phyloP scores from a whole-genome alignment of 2,797 vertebrate species.

The Arrhamphus sclerolepis region DNA sequence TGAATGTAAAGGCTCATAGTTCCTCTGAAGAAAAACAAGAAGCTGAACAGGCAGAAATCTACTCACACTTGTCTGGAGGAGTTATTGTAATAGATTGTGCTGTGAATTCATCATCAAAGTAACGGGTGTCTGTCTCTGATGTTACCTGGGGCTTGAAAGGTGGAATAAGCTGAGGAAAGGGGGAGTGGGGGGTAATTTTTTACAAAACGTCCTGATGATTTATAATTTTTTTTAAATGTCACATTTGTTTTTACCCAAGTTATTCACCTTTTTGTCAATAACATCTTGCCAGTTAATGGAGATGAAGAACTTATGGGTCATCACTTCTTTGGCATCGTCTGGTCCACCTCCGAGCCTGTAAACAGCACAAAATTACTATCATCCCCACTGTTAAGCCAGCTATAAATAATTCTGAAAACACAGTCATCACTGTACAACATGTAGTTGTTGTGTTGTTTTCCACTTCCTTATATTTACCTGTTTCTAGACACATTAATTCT shows the following conservation, averaged over 20 bases:
- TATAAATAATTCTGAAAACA: slow-evolving; percentile 20
- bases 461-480: slow-evolving; percentile 19
- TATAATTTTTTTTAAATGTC: neutral
- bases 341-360: slow-evolving; percentile 90
- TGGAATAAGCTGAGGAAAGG: slow-evolving; percentile 83
- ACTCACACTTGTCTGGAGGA: slow-evolving; percentile 94
- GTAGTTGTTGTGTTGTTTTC: slow-evolving; percentile 21
- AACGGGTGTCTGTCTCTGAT: slow-evolving; percentile 92
- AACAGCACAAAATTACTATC: slow-evolving; percentile 20
- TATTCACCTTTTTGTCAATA: slow-evolving; percentile 87
- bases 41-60: neutral
- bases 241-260: neutral
- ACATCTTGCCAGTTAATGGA: slow-evolving; percentile 93
- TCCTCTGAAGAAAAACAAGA: neutral
- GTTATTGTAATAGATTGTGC: slow-evolving; percentile 95
- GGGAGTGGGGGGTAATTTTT: neutral
- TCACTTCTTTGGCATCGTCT: slow-evolving; percentile 93
- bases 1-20: neutral
- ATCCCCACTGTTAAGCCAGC: slow-evolving; percentile 7
- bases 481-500: slow-evolving; percentile 36
- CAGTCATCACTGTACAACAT: slow-evolving; percentile 16
- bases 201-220: neutral
- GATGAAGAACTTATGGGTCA: slow-evolving; percentile 92
- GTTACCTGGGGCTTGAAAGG: slow-evolving; percentile 96
- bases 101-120: slow-evolving; percentile 96